Evolutionary conservation across 2,888 invertebrate species (phyloP).

Genomic region (Drosophila suboccidentalis): DNA sequence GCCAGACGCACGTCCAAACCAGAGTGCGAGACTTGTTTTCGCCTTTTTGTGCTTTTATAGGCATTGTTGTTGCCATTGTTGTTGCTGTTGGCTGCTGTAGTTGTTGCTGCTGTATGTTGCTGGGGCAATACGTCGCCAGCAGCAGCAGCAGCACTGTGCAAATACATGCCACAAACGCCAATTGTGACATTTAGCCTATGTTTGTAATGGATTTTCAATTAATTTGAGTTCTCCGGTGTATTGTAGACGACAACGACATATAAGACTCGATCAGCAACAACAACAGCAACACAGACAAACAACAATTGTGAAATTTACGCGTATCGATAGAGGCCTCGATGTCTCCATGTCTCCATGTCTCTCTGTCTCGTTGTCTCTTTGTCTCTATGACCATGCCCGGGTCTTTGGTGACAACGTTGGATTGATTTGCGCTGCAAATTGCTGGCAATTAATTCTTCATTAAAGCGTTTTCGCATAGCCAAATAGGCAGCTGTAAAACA

Average conservation of each 20-base stretch:
- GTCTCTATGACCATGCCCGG: conserved; percentile 30
- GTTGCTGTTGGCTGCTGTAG: conserved; percentile 24
- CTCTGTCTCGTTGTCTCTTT: background rate
- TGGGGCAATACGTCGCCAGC: conserved; percentile 65
- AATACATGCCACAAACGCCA: conserved; percentile 82
- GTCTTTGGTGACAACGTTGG: conserved; percentile 69
- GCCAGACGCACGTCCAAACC: conserved; percentile 69
- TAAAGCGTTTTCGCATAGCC: conserved; percentile 83
- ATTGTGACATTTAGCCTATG: conserved; percentile 83
- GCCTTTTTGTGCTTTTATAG: conserved; percentile 77
- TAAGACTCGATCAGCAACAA: conserved; percentile 63
- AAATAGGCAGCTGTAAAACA: conserved; percentile 50
- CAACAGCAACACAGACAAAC: conserved; percentile 33
- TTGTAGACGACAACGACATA: conserved; percentile 77
- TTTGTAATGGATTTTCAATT: conserved; percentile 83
- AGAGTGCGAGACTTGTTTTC: conserved; percentile 79
- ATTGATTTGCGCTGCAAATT: conserved; percentile 84
- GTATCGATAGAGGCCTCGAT: conserved; percentile 54
- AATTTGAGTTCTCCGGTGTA: conserved; percentile 83
- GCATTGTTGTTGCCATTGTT: conserved; percentile 69
- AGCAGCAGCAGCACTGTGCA: conserved; percentile 47
- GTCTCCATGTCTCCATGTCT: background rate
- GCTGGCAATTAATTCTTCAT: conserved; percentile 85
- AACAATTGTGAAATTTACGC: conserved; percentile 80
- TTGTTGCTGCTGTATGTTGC: conserved; percentile 46